Evolutionary conservation across 2,797 vertebrate genomes (phyloP).

Genomic region (Antrozous pallidus): DNA sequence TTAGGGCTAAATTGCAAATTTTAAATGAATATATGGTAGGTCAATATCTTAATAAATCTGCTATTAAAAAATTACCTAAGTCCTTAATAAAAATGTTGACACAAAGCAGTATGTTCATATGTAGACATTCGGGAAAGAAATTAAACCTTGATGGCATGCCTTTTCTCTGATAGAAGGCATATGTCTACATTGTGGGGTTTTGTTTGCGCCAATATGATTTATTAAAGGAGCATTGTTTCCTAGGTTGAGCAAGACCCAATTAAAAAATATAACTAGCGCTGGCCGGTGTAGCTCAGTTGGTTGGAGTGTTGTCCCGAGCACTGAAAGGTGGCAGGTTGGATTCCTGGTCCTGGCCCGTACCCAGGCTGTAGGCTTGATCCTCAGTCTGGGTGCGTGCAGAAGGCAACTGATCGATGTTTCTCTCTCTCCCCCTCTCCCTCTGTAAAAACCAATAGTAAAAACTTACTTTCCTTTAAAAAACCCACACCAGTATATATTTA

Average conservation of each 20-base stretch:
- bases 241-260: background rate
- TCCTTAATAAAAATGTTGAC: conserved; percentile 2
- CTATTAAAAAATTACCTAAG: background rate
- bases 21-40: background rate
- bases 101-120: background rate
- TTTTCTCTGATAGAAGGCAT: background rate
- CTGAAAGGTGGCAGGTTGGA: background rate
- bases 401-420: background rate
- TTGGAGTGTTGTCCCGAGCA: background rate
- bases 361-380: background rate
- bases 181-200: background rate
- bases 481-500: background rate
- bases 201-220: background rate
- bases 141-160: background rate
- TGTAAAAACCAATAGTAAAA: too few species aligned
- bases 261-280: background rate
- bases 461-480: too few species aligned
- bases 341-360: background rate
- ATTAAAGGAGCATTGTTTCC: conserved; percentile 31
- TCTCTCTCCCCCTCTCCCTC: too few species aligned
- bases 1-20: too few species aligned
- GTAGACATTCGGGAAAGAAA: conserved; percentile 11
- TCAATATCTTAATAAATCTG: background rate
- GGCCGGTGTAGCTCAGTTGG: background rate
- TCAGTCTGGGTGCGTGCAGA: background rate